A percentile compares a stretch with the other conserved stretches of the same genome.
Conservation (phyloP, 2,113 vertebrate genomes). For the Cynoglossus semilaevis region DNA sequence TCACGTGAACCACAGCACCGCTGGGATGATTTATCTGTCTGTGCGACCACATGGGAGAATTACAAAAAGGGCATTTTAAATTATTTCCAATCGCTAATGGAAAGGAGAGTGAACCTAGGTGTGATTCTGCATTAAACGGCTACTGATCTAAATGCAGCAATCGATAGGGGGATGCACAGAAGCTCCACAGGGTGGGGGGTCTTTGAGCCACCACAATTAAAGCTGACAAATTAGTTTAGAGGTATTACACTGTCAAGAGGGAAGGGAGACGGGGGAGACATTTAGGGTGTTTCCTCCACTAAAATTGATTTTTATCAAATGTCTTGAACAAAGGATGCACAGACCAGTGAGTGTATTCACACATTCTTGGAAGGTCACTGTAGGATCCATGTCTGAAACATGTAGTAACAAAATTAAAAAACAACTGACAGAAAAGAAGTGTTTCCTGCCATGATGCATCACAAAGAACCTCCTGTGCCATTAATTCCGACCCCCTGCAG, state of each 20-base stretch:
- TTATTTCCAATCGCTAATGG: constrained; percentile 29
- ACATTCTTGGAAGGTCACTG: constrained; percentile 3
- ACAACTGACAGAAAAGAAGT: constrained; percentile 25
- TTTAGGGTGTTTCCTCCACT: constrained; percentile 1
- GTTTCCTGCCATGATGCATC: constrained; percentile 42
- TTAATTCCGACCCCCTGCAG: constrained; percentile 63
- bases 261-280: constrained; percentile 8
- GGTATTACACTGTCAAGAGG: constrained; percentile 29
- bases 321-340: constrained; percentile 15
- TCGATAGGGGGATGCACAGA: constrained; percentile 58
- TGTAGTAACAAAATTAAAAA: constrained; percentile 38
- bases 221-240: constrained; percentile 64
- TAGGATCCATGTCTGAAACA: constrained; percentile 38
- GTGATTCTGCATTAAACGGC: constrained; percentile 73
- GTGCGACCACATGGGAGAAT: constrained; percentile 13
- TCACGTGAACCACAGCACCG: constrained; percentile 33
- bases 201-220: constrained; percentile 62
- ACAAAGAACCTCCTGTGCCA: constrained; percentile 53
- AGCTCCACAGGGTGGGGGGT: constrained; percentile 46
- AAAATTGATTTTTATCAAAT: constrained; percentile 21
- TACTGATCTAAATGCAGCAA: constrained; percentile 65
- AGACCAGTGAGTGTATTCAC: constrained; percentile 13
- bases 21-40: neutral
- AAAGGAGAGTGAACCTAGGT: constrained; percentile 38
- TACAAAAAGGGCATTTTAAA: constrained; percentile 25